phyloP scores from a whole-genome alignment of 2,113 vertebrate genomes.

The Lontra canadensis region DNA sequence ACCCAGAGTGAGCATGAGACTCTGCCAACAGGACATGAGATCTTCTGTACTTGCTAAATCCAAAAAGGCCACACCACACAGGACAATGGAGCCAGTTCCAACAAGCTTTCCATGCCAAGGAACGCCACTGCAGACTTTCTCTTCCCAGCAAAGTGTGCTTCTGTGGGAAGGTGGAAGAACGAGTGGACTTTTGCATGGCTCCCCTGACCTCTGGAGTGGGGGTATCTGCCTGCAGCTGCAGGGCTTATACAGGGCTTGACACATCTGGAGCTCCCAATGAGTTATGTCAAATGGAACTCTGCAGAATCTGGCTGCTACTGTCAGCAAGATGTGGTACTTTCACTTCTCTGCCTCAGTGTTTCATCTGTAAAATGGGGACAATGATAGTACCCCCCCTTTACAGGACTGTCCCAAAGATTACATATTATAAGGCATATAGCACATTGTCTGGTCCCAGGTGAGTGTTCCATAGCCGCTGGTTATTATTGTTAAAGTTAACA shows the following conservation, averaged over 20 bases:
- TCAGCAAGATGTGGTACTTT: background rate
- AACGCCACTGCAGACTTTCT: background rate
- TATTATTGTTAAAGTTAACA: background rate
- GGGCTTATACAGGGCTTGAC: background rate
- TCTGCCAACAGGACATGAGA: background rate
- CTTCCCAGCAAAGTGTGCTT: background rate
- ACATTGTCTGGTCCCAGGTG: background rate
- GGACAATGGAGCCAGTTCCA: background rate
- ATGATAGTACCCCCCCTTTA: background rate
- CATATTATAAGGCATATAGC: background rate
- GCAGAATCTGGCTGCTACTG: background rate
- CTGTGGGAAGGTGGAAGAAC: rapidly evolving
- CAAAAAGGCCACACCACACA: background rate
- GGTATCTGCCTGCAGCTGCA: background rate
- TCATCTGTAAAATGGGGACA: background rate
- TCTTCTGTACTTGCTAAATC: background rate
- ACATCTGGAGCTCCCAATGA: background rate
- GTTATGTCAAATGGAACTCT: background rate
- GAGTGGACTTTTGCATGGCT: background rate
- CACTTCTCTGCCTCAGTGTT: background rate
- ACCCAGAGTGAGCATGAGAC: background rate
- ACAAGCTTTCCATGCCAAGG: background rate
- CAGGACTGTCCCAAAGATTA: background rate
- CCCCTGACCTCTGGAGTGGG: background rate
- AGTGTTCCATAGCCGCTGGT: background rate